Evolutionary conservation across 2,888 invertebrate species (phyloP), one percentile per base, ranked within the genome.

Genomic region (Melieria crassipennis): DNA sequence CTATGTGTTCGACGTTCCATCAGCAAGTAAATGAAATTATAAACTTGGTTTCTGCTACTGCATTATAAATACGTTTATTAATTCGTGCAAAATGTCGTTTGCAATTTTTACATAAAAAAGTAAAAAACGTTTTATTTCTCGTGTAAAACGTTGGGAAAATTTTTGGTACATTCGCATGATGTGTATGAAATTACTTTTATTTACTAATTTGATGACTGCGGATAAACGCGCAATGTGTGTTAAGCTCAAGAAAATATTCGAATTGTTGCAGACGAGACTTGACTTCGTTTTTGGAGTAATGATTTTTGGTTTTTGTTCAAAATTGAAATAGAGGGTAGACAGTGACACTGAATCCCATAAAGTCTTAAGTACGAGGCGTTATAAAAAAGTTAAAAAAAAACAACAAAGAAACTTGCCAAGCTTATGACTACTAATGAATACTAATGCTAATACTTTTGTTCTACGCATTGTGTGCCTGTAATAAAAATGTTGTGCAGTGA

Each of bases 91-190:
- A 30, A 30, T 30, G 30, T 30, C 30, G 30, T 30, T 30, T 30
- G 30, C 30, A 30, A 3, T 30, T 30, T 30, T 30, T 30, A 30
- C 30, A 30, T 30, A 30, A 30, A 30, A 30, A 30, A 30, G 30
- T 30, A 30, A 30, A 30, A 30, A 30, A 30, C 30, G 30, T 30
- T 30, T 30, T 30, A 30, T 30, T 30, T 30, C 30, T 30, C 30
- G 3, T 30, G 30, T 30, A 30, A 30, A 30, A 30, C 30, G 30
- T 30, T 30, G 30, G 30, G 30, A 4, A 11, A 45, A 45, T 61
- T 45, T 65, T 70, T 70, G 60, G 64, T 71, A 71, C 71, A 63
- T 67, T 48, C 16, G 46, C 47, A 16, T 71, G 71, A 67, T 71
- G 71, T 64, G 71, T 67, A 71, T 72, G 46, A 57, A 68, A 61